phyloP scores from a whole-genome alignment of 2,113 vertebrate genomes.

The Ochotona curzoniae region DNA sequence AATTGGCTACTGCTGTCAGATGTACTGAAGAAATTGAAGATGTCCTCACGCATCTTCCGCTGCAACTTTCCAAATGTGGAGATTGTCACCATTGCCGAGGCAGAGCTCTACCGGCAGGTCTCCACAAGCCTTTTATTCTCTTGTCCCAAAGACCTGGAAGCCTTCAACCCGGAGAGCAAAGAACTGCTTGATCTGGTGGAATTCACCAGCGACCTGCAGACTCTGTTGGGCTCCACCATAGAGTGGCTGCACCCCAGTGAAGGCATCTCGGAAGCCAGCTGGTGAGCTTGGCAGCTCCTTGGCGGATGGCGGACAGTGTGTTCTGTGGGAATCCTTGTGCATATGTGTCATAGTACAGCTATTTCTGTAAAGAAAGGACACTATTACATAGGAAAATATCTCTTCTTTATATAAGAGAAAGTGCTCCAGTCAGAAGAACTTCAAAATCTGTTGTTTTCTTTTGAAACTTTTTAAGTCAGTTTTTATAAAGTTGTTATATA shows the following conservation, averaged over 20 bases:
- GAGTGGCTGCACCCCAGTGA: conserved; percentile 90
- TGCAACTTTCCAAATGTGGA: conserved; percentile 94
- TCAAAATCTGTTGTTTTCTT: conserved; percentile 87
- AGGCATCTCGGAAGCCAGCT: conserved; percentile 80
- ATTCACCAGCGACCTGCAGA: conserved; percentile 93
- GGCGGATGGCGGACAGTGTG: conserved; percentile 86
- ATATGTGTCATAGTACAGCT: conserved; percentile 89
- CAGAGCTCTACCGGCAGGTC: conserved; percentile 95
- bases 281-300: conserved; percentile 84
- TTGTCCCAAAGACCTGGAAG: conserved; percentile 93
- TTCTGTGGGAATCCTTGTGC: conserved; percentile 87
- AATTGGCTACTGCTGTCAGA: conserved; percentile 97
- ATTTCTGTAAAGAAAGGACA: conserved; percentile 92
- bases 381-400: conserved; percentile 91
- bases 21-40: conserved; percentile 92
- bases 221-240: conserved; percentile 93
- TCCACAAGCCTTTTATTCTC: conserved; percentile 95
- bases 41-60: conserved; percentile 93
- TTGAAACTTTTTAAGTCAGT: conserved; percentile 86
- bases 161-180: conserved; percentile 94
- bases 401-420: conserved; percentile 91
- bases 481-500: conserved; percentile 87
- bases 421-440: conserved; percentile 88
- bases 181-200: conserved; percentile 96
- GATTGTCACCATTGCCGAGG: conserved; percentile 93